Conservation (phyloP, 2,113 vertebrate genomes). For the Elgaria multicarinata region DNA sequence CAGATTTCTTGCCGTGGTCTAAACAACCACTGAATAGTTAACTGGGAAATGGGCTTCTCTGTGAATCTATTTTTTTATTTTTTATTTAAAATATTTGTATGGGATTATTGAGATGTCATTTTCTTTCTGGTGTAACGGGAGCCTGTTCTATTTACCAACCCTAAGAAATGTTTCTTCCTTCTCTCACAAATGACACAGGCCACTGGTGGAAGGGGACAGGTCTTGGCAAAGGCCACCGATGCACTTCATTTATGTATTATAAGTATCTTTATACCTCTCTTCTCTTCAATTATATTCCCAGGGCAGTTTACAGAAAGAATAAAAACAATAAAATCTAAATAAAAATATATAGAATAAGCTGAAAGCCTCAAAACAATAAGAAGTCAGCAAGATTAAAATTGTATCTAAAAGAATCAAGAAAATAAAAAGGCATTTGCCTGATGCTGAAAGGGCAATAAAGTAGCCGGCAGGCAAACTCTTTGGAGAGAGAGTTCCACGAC, state of each 20-base stretch:
- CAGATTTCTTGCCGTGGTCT: neutral
- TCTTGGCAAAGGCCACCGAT: neutral
- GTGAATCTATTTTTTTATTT: neutral
- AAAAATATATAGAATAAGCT: neutral
- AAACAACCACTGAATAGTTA: slow-evolving; percentile 28
- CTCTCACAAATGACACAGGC: neutral
- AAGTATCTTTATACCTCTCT: neutral
- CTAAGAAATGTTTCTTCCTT: neutral
- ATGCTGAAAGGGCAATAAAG: neutral
- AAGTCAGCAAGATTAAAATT: neutral
- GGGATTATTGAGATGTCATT: neutral
- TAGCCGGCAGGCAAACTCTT: neutral
- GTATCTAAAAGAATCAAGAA: neutral
- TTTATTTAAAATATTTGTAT: neutral
- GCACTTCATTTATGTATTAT: neutral
- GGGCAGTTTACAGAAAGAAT: neutral
- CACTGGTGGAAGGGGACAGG: neutral
- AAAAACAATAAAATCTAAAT: too few relatives aligned
- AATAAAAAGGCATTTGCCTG: neutral
- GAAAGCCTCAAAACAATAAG: neutral
- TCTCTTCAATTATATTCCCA: neutral
- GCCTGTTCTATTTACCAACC: neutral
- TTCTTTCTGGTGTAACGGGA: neutral
- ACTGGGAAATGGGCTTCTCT: slow-evolving; percentile 40
- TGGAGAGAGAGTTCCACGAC: neutral